Evolutionary conservation across 1,140 invertebrate species (phyloP), one percentile per base, ranked within the genome.

Genomic region (Drosophila ironensis): DNA sequence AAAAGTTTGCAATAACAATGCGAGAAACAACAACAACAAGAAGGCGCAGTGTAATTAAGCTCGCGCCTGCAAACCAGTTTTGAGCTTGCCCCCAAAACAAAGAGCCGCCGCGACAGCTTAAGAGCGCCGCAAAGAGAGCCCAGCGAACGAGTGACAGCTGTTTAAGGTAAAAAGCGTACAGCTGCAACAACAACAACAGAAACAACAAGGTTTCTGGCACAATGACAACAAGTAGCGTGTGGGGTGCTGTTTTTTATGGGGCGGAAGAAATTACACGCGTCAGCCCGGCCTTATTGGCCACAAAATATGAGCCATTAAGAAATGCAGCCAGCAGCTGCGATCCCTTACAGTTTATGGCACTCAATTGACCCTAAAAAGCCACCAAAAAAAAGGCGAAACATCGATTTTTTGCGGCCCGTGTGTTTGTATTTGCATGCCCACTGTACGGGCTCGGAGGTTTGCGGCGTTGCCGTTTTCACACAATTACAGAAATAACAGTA

Each of bases 41-140:
- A 66, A 75, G 80, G 60, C 71, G 80, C 80, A 84, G 54, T 86
- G 74, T 87, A 84, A 84, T 84, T 84, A 87, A 87, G 60, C 70
- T 73, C 64, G 38, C 50, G 38, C 50, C 86, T 63, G 37, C 64
- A 86, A 86, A 86, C 80, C 81, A 75, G 80, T 86, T 86, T 37
- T 16, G n/a, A n/a, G n/a, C n/a, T n/a, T n/a, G n/a, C n/a, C n/a
- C n/a, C n/a, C n/a, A n/a, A n/a, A n/a, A n/a, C 38, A 41, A 11
- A 28, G 46, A 47, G 24, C n/a, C n/a, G n/a, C n/a, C n/a, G n/a
- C n/a, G n/a, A n/a, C 37, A 16, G 53, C 17, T 48, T 42, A 17
- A 22, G 2, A 22, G 20, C 2, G 5, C 20, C 2, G 63, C 51
- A 44, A 20, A 63, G 28, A 24, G 51, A 38, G 46, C 44, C 46